Evolutionary conservation across 1,140 invertebrate species (phyloP).

Genomic region (Bombyx mori): ASM3026992v2 NC_085107.1:2724001-2724500

Average conservation of each 20-base stretch:
- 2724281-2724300: slow-evolving; percentile 96
- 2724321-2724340: slow-evolving; percentile 94
- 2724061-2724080: background rate
- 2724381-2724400: slow-evolving; percentile 94
- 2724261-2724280: slow-evolving; percentile 93
- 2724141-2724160: too few relatives aligned
- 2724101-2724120: too few relatives aligned
- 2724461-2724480: too few relatives aligned
- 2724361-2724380: slow-evolving; percentile 87
- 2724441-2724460: too few relatives aligned
- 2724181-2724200: too few relatives aligned
- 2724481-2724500: too few relatives aligned
- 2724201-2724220: slow-evolving; percentile 6
- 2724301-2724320: slow-evolving; percentile 90
- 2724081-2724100: too few relatives aligned
- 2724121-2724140: too few relatives aligned
- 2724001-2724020: slow-evolving; percentile 95
- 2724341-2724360: slow-evolving; percentile 92
- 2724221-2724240: slow-evolving; percentile 95
- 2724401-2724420: slow-evolving; percentile 83
- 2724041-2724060: slow-evolving; percentile 1
- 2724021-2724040: slow-evolving; percentile 72
- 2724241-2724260: slow-evolving; percentile 97
- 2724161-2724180: too few relatives aligned
- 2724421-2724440: too few relatives aligned